Evolutionary conservation across 1,140 invertebrate genomes (phyloP), one percentile per base, ranked within the genome.

Genomic region (Leptoteleia sp.): DNA sequence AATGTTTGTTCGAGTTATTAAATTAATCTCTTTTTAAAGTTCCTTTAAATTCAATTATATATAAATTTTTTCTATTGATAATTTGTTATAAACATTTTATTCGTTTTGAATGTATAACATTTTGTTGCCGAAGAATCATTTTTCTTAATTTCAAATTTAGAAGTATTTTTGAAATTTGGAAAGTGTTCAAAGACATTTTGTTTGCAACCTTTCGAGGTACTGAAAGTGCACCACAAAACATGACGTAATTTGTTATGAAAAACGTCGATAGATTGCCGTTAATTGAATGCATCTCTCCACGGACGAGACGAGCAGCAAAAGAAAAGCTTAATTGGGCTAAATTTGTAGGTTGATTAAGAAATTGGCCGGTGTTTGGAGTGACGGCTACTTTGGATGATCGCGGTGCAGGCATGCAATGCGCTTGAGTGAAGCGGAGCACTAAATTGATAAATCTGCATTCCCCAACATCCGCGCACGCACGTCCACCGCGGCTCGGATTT

Each of bases 361-460:
- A 81, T 81, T 81, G 75, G 48, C 72, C 59, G 40, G 31, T 33
- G 47, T 76, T 73, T 33, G 43, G 45, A 64, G 3, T 54, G 72
- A 72, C 40, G 57, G 45, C 40, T 72, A 68, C 61, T 76, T 76
- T 65, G 68, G 67, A 40, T 35, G 81, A 83, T 83, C 82, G 61
- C 54, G 61, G 31, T 40, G 79, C 62, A 80, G 52, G 73, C 80
- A 82, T 78, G 84, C 82, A 83, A 81, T 82, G 80, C 76, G 73
- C 80, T 84, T 73, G 82, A 84, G 67, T 82, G 79, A 79, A 81
- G 43, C 76, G 71, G 72, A 68, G 78, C 72, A 73, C 76, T 87
- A 85, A 87, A 88, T 87, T 89, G 85, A 88, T 89, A 87, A 87
- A 89, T 89, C 86, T 87, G 86, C 85, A 86, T 84, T 82, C 80